A percentile compares a stretch with the other conserved stretches of the same genome.
These are phyloP conservation scores for Dasypus novemcinctus DNA, from an alignment of 2,113 vertebrate species.

Conservation along the genomic window DNA sequence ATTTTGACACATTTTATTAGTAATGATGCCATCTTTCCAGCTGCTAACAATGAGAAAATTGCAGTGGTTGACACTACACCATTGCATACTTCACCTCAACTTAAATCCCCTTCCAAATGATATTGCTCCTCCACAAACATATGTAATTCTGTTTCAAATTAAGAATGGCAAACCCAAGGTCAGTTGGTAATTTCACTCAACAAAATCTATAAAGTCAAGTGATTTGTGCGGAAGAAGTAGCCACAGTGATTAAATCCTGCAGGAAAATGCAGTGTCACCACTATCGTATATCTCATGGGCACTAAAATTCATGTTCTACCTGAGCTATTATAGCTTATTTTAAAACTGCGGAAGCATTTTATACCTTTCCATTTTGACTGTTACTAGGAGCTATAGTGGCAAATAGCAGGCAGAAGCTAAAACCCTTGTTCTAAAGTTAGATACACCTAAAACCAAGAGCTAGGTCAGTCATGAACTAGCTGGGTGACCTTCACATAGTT, in stretches of 20 bases:
- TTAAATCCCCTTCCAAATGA: neutral
- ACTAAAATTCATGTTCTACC: neutral
- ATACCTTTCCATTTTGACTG: neutral
- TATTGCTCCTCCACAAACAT: too few relatives aligned
- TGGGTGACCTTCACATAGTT: neutral
- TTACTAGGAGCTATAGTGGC: neutral
- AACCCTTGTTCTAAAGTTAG: conserved; percentile 1
- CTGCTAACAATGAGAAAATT: neutral
- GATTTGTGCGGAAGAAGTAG: neutral
- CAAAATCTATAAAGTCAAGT: neutral
- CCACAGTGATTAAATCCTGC: neutral
- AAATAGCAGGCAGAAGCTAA: neutral
- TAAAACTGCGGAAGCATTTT: neutral
- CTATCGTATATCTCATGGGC: neutral
- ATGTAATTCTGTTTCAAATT: neutral
- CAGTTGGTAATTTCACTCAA: neutral
- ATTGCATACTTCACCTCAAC: neutral
- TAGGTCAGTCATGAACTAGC: neutral
- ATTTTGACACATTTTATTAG: neutral
- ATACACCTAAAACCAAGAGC: neutral
- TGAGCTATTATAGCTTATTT: neutral
- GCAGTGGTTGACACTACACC: neutral
- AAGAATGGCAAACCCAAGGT: neutral
- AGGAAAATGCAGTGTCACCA: neutral
- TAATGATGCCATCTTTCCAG: neutral